Evolutionary conservation across 2,888 invertebrate genomes (phyloP).

Genomic region (Drosophila lacicola): DNA sequence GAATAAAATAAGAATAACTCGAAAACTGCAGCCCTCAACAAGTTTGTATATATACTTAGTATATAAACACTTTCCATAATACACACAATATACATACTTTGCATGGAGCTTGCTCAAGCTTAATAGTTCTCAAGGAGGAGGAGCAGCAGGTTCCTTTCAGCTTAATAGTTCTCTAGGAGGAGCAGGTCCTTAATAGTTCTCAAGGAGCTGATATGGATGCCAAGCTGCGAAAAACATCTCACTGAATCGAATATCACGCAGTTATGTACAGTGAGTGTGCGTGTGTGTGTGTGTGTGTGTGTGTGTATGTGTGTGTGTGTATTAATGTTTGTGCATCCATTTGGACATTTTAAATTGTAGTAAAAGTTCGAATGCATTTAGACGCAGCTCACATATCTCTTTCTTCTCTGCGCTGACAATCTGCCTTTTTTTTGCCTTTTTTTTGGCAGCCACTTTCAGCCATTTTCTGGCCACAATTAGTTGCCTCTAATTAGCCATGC

Average conservation of each 20-base stretch:
- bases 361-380: no score
- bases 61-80: constrained; percentile 9
- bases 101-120: constrained; percentile 1
- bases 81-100: not conserved
- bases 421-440: not conserved
- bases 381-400: not conserved
- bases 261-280: not conserved
- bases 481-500: constrained; percentile 1
- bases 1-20: constrained; percentile 1
- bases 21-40: constrained; percentile 5
- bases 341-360: constrained; percentile 21
- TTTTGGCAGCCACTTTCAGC: not conserved
- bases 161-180: constrained; percentile 1
- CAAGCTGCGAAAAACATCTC: not conserved
- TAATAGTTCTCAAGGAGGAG: not conserved
- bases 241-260: not conserved
- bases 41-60: not conserved
- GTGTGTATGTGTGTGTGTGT: constrained; percentile 21
- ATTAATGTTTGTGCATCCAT: constrained; percentile 1
- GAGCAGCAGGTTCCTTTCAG: not conserved
- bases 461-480: constrained; percentile 48
- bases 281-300: constrained; percentile 19
- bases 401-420: not conserved
- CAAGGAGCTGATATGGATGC: not conserved
- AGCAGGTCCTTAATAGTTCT: not conserved